Evolutionary conservation across 1,140 invertebrate species (phyloP).

Genomic region (Anthonomus grandis): DNA sequence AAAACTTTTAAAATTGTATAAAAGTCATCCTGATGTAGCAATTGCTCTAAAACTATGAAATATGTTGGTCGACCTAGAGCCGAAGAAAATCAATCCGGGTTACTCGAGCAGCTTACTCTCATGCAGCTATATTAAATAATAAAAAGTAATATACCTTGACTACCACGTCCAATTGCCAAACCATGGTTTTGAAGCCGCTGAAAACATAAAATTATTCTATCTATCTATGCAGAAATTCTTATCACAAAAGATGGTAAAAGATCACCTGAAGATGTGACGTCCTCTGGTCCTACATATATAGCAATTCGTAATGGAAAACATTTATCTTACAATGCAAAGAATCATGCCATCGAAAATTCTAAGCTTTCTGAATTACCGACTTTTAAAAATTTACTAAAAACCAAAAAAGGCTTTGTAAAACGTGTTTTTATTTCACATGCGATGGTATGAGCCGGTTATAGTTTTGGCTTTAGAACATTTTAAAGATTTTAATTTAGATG

Average conservation of each 20-base stretch:
- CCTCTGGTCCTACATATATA: slow-evolving; percentile 8
- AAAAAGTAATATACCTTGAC: too few species aligned
- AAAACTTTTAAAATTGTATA: slow-evolving; percentile 6
- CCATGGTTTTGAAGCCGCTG: background rate
- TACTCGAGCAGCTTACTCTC: too few species aligned
- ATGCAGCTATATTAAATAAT: too few species aligned
- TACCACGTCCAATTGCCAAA: too few species aligned
- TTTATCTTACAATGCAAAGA: slow-evolving; percentile 10
- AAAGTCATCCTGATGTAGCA: slow-evolving; percentile 8
- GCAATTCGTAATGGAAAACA: slow-evolving; percentile 13
- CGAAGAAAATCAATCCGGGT: too few species aligned
- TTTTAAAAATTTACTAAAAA: background rate
- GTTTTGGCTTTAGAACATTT: slow-evolving; percentile 4
- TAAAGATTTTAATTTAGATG: slow-evolving; percentile 1
- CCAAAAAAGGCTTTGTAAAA: background rate
- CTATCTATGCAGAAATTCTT: background rate
- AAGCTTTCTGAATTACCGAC: slow-evolving; percentile 7
- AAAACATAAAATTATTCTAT: slow-evolving; percentile 10
- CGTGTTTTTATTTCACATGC: slow-evolving; percentile 2
- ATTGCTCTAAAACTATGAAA: too few species aligned
- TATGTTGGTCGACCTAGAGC: too few species aligned
- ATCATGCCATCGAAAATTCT: slow-evolving; percentile 10
- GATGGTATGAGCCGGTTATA: background rate
- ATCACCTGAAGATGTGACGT: slow-evolving; percentile 6
- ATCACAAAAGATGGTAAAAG: slow-evolving; percentile 1